Conservation (phyloP, 2,113 vertebrate species). For the Dicrurus megarhynchus region DNA sequence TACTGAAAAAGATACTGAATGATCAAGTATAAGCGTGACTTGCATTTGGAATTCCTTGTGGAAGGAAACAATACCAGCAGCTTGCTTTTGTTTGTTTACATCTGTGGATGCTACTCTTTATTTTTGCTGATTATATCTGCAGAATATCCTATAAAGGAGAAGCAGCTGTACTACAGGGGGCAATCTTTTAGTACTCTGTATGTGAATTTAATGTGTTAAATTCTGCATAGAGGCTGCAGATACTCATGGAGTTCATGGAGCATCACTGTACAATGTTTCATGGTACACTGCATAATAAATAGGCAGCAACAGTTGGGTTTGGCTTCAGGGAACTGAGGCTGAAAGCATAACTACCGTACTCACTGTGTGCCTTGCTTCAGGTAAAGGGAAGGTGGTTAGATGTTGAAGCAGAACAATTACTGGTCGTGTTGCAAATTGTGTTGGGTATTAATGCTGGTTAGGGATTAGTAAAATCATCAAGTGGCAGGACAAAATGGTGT, state of each 20-base stretch:
- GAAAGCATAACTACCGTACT: not conserved
- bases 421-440: not conserved
- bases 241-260: not conserved
- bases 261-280: not conserved
- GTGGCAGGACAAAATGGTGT: not conserved
- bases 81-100: not conserved
- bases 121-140: not conserved
- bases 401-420: not conserved
- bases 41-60: slow-evolving; percentile 6
- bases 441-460: not conserved
- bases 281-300: not conserved
- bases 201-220: not conserved
- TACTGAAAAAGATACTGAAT: not conserved
- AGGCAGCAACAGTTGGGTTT: not conserved
- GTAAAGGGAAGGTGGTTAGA: not conserved
- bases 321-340: not conserved
- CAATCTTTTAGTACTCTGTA: not conserved
- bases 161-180: not conserved
- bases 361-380: not conserved
- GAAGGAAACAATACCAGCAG: not conserved
- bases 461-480: not conserved
- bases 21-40: not conserved
- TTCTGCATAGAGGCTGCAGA: not conserved
- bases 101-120: not conserved
- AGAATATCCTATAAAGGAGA: not conserved